Conservation (phyloP, 2,797 vertebrate species). For the Malurus splendens region DNA sequence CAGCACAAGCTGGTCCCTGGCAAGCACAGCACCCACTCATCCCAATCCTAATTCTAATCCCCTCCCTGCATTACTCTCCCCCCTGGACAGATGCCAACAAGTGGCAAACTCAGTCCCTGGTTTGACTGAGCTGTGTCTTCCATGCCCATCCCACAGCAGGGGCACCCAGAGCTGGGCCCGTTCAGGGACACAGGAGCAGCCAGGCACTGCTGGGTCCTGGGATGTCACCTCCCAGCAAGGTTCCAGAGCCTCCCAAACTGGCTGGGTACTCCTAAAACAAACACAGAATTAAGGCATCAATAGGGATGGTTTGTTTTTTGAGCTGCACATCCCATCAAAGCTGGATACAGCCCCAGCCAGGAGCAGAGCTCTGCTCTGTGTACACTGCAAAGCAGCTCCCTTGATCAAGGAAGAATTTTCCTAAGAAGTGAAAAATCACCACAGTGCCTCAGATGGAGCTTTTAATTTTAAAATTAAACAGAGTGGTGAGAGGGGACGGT, state of each 20-base stretch:
- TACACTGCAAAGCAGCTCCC: background rate
- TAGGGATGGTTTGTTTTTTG: background rate
- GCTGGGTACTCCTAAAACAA: background rate
- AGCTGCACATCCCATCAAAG: background rate
- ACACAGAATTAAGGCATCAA: background rate
- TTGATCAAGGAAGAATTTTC: background rate
- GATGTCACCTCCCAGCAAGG: background rate
- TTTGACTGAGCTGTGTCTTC: background rate
- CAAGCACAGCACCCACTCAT: background rate
- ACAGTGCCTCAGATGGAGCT: background rate
- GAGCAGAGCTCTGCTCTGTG: background rate
- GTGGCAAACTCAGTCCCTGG: background rate
- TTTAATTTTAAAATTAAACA: conserved; percentile 9
- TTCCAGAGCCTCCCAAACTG: background rate
- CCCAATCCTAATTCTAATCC: background rate
- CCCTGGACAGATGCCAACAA: background rate
- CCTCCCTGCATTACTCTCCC: background rate
- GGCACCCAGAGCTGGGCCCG: background rate
- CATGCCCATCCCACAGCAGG: background rate
- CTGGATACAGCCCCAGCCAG: background rate
- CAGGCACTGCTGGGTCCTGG: background rate
- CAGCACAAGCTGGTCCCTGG: background rate
- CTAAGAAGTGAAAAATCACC: background rate
- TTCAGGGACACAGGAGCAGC: background rate
- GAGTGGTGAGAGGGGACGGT: background rate